Evolutionary conservation across 2,797 vertebrate genomes (phyloP).

Genomic region (Microtus obscurus): DNA sequence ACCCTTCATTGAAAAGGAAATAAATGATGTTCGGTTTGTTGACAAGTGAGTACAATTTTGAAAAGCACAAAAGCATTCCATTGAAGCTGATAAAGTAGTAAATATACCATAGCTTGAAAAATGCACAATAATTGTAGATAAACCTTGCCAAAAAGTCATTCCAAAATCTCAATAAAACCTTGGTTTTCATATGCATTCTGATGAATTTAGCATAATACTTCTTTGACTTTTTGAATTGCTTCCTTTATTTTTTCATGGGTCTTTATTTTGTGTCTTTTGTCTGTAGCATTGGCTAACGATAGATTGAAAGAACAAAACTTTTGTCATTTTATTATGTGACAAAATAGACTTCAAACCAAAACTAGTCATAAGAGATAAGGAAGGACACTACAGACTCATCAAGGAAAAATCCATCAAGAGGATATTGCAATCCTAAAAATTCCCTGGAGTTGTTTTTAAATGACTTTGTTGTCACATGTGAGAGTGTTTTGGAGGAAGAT

Average conservation of each 20-base stretch:
- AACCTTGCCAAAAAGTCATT: background rate
- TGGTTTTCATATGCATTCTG: background rate
- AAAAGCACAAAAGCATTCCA: constrained; percentile 18
- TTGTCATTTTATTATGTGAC: background rate
- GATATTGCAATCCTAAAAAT: background rate
- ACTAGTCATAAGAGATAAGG: background rate
- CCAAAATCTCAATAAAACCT: background rate
- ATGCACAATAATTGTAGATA: background rate
- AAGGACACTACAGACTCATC: background rate
- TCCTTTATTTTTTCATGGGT: background rate
- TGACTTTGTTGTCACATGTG: background rate
- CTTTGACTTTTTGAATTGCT: background rate
- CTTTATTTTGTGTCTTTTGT: background rate
- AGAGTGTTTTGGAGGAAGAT: background rate
- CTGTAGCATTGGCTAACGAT: background rate
- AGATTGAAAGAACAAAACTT: background rate
- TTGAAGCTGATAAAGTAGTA: constrained; percentile 3
- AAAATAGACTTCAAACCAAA: background rate
- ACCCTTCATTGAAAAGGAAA: background rate
- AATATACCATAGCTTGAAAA: background rate
- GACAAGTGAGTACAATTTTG: constrained; percentile 6
- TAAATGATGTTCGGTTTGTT: background rate
- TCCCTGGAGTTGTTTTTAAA: background rate
- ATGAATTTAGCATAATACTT: background rate
- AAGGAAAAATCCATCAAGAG: background rate